Base-by-base conservation (phyloP, 1,140 invertebrate genomes). In the Drosophila asahinai region DNA sequence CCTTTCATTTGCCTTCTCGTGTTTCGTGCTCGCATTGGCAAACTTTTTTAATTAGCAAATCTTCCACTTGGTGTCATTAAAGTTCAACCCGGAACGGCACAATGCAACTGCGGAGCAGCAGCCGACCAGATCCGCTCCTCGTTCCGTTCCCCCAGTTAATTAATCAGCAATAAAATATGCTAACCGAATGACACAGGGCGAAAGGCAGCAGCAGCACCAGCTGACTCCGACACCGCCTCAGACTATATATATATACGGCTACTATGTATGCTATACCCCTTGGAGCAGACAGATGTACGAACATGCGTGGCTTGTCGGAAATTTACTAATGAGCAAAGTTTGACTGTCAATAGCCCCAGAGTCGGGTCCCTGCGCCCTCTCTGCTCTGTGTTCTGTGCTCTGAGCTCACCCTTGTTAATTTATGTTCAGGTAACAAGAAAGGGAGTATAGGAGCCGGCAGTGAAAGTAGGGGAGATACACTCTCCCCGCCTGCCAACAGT, bases 271-370 rank as follows among this genome's bases (percentile, higher is more conserved):
- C 45, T 65, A 45, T 33, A 36, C 45, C n/a, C 30, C 54, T 63
- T 38, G 59, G 33, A 51, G 67, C 67, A 38, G 19, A 43, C 70
- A 61, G 54, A 72, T 52, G 68, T 59, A 51, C 36, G 38, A 77
- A 64, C 80, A 87, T 83, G 79, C 75, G 80, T 64, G 43, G 57
- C 77, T 62, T 68, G 57, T 70, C 45, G 67, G 70, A 84, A 90
- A 84, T 90, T 80, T 86, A 73, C 84, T 89, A 89, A 89, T 89
- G 84, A 89, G 86, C 81, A 84, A 89, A 89, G 86, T 89, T 89
- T 84, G 33, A 62, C 68, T 79, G 65, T 45, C 65, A 62, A 71
- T 77, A 77, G 75, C 65, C 72, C 38, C 27, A 55, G n/a, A 49
- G 22, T 22, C 52, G 52, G 11, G 33, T 38, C 52, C 33, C 33